A percentile compares a stretch with the other conserved stretches of the same genome.
Conservation (phyloP, 1,140 invertebrate genomes). For the Drosophila ananassae region DNA sequence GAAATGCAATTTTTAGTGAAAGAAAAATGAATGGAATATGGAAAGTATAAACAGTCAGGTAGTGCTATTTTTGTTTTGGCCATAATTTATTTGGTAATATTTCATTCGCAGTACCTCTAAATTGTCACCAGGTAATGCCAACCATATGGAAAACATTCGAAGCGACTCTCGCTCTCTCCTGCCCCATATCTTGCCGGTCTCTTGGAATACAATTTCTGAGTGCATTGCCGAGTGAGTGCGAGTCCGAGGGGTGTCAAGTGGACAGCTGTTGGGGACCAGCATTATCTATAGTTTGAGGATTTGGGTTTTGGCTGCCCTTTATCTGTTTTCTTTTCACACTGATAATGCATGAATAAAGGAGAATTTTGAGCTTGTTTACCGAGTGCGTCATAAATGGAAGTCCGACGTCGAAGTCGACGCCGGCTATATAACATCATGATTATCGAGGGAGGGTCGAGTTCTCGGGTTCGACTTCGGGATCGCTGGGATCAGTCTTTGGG, state of each 20-base stretch:
- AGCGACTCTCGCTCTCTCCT: conserved; percentile 8
- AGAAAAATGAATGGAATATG: too few species aligned
- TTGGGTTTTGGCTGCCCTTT: conserved; percentile 6
- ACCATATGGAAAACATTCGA: conserved; percentile 4
- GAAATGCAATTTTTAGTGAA: not conserved
- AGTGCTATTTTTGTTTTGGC: too few species aligned
- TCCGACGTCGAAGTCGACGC: conserved; percentile 12
- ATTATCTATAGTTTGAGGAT: conserved; percentile 25
- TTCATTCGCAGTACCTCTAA: not conserved
- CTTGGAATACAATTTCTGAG: not conserved
- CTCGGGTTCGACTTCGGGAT: conserved; percentile 49
- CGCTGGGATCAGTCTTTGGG: conserved; percentile 64
- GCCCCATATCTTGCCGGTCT: not conserved
- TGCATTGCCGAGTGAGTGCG: conserved; percentile 16
- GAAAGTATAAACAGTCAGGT: too few species aligned
- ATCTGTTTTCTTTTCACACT: conserved; percentile 7
- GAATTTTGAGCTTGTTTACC: conserved; percentile 6
- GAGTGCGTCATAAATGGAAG: conserved; percentile 24
- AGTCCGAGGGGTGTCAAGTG: conserved; percentile 2
- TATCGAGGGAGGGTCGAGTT: conserved; percentile 40
- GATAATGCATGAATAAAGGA: conserved; percentile 32
- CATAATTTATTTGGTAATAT: not conserved
- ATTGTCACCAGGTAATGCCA: not conserved
- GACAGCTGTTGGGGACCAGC: not conserved
- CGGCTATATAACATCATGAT: conserved; percentile 16